Evolutionary conservation across 2,113 vertebrate species (phyloP), one percentile per base, ranked within the genome.

Genomic region (Picathartes gymnocephalus): DNA sequence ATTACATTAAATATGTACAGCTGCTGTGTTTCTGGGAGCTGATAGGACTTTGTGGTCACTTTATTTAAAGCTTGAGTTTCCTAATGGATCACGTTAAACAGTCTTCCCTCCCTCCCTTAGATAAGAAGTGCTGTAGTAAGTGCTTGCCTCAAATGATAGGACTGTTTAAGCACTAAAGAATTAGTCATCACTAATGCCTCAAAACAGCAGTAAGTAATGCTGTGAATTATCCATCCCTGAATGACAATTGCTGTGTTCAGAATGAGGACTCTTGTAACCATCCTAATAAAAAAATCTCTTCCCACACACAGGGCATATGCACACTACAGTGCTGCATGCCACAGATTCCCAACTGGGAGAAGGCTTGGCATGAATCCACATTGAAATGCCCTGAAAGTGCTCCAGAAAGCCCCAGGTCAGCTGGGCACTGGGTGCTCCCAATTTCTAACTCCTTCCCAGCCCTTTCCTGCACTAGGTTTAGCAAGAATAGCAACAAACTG

Each of bases 1-100:
- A 53, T 99, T 99, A 98, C 98, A 62, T 97, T 98, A 98, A 98
- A 98, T 98, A 98, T 98, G 98, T 98, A 98, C 98, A 98, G 98
- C 98, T 98, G 98, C 98, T 98, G 97, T 97, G 89, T 98, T 98
- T 98, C 97, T 98, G 98, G 97, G 98, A 99, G 97, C 96, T 94
- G 98, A 98, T 98, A 98, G 97, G 96, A 97, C 96, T 98, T 98
- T 98, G 98, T 98, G 98, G 98, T 98, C 98, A 98, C 98, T 98
- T 98, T 92, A 93, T 96, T 97, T 97, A 92, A 96, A 94, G 96
- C 93, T 98, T 97, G 96, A 97, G 97, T 98, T 98, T 98, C 98
- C 97, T 98, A 98, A 98, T 97, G 97, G 97, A 92, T 98, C 73
- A 51, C 86, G 86, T 97, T 98, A 94, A 97, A 97, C 91, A 94